Evolutionary conservation across 2,888 invertebrate genomes (phyloP), one percentile per base, ranked within the genome.

Genomic region (Parasteatoda lunata): DNA sequence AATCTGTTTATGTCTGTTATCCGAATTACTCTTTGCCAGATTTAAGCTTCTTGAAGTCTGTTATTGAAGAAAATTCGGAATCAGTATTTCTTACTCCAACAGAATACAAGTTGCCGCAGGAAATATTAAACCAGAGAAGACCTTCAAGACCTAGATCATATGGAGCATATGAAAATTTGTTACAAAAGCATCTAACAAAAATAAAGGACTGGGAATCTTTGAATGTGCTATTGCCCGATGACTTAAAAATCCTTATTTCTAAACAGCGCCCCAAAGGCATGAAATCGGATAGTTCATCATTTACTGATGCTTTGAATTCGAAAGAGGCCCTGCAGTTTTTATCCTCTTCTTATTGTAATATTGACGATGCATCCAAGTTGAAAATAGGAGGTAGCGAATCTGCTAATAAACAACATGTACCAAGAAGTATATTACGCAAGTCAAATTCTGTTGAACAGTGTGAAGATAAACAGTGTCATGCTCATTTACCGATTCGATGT

Each of bases 151-250:
- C 96, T 1, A 95, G 96, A 91, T 96, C 96, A 70, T 96, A 95
- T 91, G 95, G 95, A 90, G 97, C 97, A 91, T 94, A 96, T 77
- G 97, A 97, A 92, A 94, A 95, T 88, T 92, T 97, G 65, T 95
- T 95, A 91, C 95, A 95, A 91, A 95, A 95, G 92, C 96, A 96
- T 79, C 95, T 96, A 89, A 94, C 94, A 68, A 97, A 97, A 91
- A 95, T 98, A 8, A 94, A 95, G 91, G 98, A 98, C 92, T 98
- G 98, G 98, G 96, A 97, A 90, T 97, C 97, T 0, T 93, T 98
- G 77, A 96, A 96, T 90, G 95, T 97, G 90, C 93, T 98, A 75
- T 92, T 98, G 89, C 98, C 98, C 4, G 93, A 94, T 89, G 97
- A 98, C 88, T 87, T 90, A 59, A 90, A 89, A 81, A 94, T 85